Conservation (phyloP, 35 echinoderm and acorn worm genomes). For the Hemicentrotus pulcherrimus region DNA sequence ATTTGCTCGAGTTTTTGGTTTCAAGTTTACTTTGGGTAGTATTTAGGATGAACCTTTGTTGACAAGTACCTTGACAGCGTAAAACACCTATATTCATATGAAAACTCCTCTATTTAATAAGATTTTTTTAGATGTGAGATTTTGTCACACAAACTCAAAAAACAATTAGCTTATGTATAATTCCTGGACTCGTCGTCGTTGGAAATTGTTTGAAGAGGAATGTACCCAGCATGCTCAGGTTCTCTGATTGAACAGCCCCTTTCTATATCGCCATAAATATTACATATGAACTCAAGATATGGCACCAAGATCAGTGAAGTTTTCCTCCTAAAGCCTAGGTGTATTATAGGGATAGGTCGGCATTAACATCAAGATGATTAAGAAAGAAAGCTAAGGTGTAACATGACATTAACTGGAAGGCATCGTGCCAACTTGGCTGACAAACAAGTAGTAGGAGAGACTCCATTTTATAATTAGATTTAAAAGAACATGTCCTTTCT, state of each 20-base stretch:
- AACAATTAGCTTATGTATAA: too few relatives aligned
- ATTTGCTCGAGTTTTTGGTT: not conserved
- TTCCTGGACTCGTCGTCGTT: too few relatives aligned
- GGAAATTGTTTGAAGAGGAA: too few relatives aligned
- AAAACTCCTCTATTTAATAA: too few relatives aligned
- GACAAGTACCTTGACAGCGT: too few relatives aligned
- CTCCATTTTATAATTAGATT: not conserved
- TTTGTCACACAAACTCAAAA: too few relatives aligned
- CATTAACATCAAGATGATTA: not conserved
- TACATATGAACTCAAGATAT: not conserved
- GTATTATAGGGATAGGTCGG: not conserved
- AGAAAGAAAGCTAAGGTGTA: not conserved
- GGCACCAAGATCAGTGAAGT: not conserved
- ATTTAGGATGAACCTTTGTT: too few relatives aligned
- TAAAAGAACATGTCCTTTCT: not conserved
- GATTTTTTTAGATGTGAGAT: too few relatives aligned
- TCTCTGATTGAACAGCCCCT: not conserved
- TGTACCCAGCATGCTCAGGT: too few relatives aligned
- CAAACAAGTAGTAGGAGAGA: not conserved
- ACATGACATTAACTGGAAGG: not conserved
- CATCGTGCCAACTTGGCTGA: not conserved
- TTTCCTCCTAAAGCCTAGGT: not conserved
- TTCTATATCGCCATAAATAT: not conserved
- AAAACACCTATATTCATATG: too few relatives aligned
- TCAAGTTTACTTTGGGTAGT: too few relatives aligned